Evolutionary conservation across 2,888 invertebrate species (phyloP).

Genomic region (Microctonus brassicae): DNA sequence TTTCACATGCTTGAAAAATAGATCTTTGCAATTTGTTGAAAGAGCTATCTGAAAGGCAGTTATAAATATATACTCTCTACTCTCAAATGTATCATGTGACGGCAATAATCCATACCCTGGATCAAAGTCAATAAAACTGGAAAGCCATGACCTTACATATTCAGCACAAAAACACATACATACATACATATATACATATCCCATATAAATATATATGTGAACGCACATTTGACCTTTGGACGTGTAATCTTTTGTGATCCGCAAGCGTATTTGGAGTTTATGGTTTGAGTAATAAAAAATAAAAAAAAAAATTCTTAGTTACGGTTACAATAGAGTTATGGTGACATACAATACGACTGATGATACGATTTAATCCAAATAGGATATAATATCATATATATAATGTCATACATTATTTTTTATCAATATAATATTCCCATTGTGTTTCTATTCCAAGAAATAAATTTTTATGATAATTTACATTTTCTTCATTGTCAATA

Average conservation of each 20-base stretch:
- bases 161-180: background rate
- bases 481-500: background rate
- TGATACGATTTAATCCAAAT: background rate
- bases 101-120: constrained; percentile 15
- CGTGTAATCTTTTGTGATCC: constrained; percentile 8
- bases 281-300: background rate
- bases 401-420: no score
- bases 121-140: constrained; percentile 24
- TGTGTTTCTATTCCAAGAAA: no score
- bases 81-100: background rate
- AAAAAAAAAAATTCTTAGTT: background rate
- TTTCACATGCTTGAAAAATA: constrained; percentile 4
- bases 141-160: constrained; percentile 25
- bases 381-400: background rate
- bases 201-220: background rate
- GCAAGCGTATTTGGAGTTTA: constrained; percentile 3
- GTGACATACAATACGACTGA: background rate
- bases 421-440: no score
- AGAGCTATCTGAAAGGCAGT: background rate
- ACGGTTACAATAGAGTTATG: background rate
- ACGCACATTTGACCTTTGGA: constrained; percentile 20
- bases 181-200: background rate
- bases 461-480: no score
- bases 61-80: no score
- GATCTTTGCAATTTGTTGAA: background rate